Evolutionary conservation across 2,888 invertebrate species (phyloP).

Genomic region (Tipula lateralis): DNA sequence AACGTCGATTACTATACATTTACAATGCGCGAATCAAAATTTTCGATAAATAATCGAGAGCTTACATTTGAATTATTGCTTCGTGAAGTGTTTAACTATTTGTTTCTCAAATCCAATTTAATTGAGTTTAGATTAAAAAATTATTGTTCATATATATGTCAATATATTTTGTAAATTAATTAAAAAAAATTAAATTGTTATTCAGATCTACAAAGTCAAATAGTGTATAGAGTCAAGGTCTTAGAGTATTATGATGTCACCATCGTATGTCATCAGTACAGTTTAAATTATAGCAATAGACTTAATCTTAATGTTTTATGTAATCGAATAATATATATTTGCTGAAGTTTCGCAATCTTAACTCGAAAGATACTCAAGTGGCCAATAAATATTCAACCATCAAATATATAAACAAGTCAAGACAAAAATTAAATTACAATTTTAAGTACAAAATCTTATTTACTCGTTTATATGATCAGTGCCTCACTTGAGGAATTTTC

Average conservation of each 20-base stretch:
- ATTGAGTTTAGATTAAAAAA: background rate
- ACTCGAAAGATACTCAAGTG: background rate
- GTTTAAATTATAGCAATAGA: background rate
- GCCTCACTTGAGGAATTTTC: background rate
- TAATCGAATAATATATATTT: background rate
- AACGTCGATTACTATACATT: background rate
- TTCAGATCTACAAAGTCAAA: background rate
- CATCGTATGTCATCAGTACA: background rate
- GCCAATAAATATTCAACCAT: background rate
- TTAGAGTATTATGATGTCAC: background rate
- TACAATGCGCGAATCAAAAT: background rate
- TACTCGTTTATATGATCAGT: background rate
- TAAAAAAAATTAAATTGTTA: background rate
- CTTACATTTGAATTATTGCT: background rate
- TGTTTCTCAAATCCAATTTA: background rate
- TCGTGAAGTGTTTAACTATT: background rate
- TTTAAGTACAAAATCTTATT: background rate
- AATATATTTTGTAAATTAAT: background rate
- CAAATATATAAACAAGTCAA: background rate
- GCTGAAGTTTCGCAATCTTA: background rate
- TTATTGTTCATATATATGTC: background rate
- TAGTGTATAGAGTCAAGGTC: background rate
- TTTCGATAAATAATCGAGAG: background rate
- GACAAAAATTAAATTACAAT: background rate
- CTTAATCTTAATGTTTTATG: background rate